These are phyloP conservation scores for Gouania willdenowi DNA, from an alignment of 2,797 vertebrate genomes.

Conservation along the genomic window DNA sequence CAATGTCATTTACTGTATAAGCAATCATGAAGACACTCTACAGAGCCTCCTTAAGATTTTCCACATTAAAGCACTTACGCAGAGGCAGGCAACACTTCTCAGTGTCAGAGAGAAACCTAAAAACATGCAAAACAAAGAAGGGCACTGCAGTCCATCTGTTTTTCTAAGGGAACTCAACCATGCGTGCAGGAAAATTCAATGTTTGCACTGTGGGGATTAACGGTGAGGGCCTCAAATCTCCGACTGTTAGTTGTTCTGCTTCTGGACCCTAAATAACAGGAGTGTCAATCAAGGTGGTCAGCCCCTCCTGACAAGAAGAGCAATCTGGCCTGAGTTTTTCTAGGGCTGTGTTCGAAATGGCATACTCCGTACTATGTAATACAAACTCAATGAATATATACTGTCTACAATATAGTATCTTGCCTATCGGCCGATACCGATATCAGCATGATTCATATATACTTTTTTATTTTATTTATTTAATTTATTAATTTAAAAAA, in stretches of 20 bases:
- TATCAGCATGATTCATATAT: no score
- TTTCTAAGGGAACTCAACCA: slow-evolving; percentile 59
- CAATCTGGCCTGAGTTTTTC: no score
- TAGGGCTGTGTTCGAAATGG: no score
- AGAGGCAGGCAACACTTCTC: slow-evolving; percentile 16
- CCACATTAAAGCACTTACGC: slow-evolving; percentile 16
- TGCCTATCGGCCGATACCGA: no score
- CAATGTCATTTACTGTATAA: not conserved
- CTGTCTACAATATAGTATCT: no score
- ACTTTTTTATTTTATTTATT: no score
- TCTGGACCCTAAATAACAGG: slow-evolving; percentile 23
- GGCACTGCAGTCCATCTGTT: slow-evolving; percentile 72
- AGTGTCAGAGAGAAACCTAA: slow-evolving; percentile 4
- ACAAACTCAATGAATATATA: no score
- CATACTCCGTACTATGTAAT: no score
- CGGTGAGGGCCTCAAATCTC: slow-evolving; percentile 55
- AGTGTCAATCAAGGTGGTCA: slow-evolving; percentile 43
- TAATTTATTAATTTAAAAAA: no score
- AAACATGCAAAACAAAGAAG: slow-evolving; percentile 60
- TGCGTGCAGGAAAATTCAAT: slow-evolving; percentile 49
- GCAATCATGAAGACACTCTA: not conserved
- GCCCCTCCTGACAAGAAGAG: not conserved
- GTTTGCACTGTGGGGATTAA: slow-evolving; percentile 62
- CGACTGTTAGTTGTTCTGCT: slow-evolving; percentile 44
- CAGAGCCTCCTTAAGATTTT: slow-evolving; percentile 17